Evolutionary conservation across 2,113 vertebrate genomes (phyloP).

Genomic region (Siniperca knerii): DNA sequence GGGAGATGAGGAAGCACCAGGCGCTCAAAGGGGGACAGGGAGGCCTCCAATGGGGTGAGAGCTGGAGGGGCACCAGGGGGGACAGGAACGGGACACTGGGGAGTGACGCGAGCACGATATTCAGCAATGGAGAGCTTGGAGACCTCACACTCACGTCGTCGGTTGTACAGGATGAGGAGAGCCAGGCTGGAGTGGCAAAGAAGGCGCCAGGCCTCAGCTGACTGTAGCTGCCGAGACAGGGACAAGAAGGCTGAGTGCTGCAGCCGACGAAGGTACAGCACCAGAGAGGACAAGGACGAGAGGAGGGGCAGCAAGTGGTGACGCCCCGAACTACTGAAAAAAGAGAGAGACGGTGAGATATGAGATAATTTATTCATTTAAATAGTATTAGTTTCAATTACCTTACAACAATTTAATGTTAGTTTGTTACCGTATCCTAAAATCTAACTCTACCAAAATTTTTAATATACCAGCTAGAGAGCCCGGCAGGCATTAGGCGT

Average conservation of each 20-base stretch:
- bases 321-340: constrained; percentile 69
- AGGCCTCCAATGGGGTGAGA: constrained; percentile 81
- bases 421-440: not conserved
- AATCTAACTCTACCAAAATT: not conserved
- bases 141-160: constrained; percentile 86
- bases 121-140: constrained; percentile 83
- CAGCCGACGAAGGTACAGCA: constrained; percentile 84
- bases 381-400: not conserved
- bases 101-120: constrained; percentile 78
- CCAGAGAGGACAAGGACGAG: constrained; percentile 84
- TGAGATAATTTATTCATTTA: not conserved
- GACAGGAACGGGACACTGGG: constrained; percentile 75
- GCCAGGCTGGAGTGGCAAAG: constrained; percentile 87
- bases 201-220: constrained; percentile 85
- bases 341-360: not conserved
- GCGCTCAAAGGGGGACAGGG: constrained; percentile 85
- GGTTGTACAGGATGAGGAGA: constrained; percentile 87
- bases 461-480: not conserved
- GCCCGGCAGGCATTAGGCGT: not conserved
- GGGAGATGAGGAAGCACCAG: constrained; percentile 83
- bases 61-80: constrained; percentile 70
- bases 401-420: not conserved
- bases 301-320: constrained; percentile 86
- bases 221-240: constrained; percentile 81
- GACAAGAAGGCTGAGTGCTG: constrained; percentile 85